Evolutionary conservation across 1,140 invertebrate species (phyloP).

Genomic region (Hyposmocoma kahamanoa): DNA sequence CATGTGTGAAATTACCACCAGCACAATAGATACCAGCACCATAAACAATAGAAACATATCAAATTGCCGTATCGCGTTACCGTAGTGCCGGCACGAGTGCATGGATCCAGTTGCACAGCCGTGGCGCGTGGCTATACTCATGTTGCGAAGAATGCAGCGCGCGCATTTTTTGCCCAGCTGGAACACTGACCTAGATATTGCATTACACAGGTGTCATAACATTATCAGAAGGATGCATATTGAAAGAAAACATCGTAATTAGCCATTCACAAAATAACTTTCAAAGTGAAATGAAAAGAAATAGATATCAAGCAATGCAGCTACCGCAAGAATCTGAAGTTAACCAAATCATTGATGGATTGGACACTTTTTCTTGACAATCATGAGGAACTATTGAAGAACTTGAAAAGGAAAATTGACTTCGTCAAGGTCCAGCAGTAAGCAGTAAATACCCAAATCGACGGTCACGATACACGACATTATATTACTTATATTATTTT

Average conservation of each 20-base stretch:
- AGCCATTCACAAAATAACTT: constrained; percentile 9
- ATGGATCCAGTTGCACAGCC: neutral
- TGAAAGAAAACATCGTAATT: neutral
- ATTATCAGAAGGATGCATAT: neutral
- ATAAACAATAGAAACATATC: neutral
- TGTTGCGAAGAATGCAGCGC: constrained; percentile 1
- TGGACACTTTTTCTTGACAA: too few species aligned
- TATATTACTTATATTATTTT: too few species aligned
- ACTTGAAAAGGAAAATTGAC: too few species aligned
- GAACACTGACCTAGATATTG: neutral
- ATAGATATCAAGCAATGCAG: neutral
- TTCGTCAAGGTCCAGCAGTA: too few species aligned
- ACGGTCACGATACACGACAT: too few species aligned
- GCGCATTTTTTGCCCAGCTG: constrained; percentile 4
- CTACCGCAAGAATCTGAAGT: neutral
- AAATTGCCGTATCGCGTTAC: neutral
- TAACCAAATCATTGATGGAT: neutral
- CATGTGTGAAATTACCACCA: neutral
- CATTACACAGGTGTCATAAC: neutral
- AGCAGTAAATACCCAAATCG: too few species aligned
- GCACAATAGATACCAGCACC: neutral
- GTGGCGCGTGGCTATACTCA: neutral
- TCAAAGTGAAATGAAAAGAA: neutral
- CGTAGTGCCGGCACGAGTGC: neutral
- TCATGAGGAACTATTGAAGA: too few species aligned